Conservation (phyloP, 1,140 invertebrate genomes). For the Lysiphlebus fabarum region DNA sequence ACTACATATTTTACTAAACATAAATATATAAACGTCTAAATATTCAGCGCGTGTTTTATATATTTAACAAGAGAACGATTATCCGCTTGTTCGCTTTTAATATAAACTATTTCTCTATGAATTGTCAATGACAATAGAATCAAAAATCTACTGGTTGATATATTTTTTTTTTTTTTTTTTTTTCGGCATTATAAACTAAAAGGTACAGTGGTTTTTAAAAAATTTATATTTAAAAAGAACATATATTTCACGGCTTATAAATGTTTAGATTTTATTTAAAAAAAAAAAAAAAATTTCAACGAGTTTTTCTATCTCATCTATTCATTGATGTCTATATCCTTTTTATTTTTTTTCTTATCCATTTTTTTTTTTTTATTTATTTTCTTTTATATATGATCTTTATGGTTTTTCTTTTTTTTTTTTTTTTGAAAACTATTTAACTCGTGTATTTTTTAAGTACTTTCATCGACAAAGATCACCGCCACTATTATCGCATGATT, state of each 20-base stretch:
- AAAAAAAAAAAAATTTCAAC: too few species aligned
- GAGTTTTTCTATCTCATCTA: background rate
- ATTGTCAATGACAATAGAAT: too few species aligned
- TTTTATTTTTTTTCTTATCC: background rate
- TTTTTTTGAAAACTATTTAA: too few species aligned
- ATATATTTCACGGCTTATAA: slow-evolving; percentile 29
- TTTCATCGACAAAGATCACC: too few species aligned
- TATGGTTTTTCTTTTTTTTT: too few species aligned
- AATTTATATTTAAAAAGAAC: slow-evolving; percentile 34
- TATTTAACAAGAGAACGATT: slow-evolving; percentile 26
- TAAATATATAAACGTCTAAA: too few species aligned
- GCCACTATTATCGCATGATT: too few species aligned
- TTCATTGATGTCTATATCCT: slow-evolving; percentile 1
- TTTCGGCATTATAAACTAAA: background rate
- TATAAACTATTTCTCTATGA: slow-evolving; percentile 2
- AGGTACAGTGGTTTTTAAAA: slow-evolving; percentile 17
- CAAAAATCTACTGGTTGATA: too few species aligned
- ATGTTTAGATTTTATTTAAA: slow-evolving; percentile 20
- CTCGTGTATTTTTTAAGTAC: too few species aligned
- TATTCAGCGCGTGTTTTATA: slow-evolving; percentile 32
- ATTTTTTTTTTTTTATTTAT: slow-evolving; percentile 14
- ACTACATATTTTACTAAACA: too few species aligned
- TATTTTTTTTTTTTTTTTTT: too few species aligned
- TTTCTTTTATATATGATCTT: too few species aligned
- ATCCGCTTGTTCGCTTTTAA: slow-evolving; percentile 17